Evolutionary conservation across 2,888 invertebrate genomes (phyloP).

Genomic region (Bombylius major): DNA sequence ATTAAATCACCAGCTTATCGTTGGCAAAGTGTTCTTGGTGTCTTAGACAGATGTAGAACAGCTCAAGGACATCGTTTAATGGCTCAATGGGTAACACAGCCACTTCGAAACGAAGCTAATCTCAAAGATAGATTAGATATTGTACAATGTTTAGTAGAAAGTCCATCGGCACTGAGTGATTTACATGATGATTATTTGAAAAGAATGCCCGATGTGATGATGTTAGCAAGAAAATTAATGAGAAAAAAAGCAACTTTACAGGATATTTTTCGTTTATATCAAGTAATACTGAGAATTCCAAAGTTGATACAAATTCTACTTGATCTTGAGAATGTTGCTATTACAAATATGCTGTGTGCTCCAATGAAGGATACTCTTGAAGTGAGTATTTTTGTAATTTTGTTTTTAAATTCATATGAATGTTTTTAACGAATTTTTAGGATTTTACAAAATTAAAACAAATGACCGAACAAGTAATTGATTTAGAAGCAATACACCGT

Average conservation of each 20-base stretch:
- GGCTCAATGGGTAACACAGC: constrained; percentile 88
- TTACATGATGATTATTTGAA: constrained; percentile 67
- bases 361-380: constrained; percentile 48
- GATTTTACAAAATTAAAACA: constrained; percentile 71
- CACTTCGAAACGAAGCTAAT: constrained; percentile 65
- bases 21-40: constrained; percentile 52
- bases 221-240: constrained; percentile 65
- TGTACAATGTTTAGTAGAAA: constrained; percentile 57
- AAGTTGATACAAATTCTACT: constrained; percentile 51
- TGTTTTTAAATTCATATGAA: not conserved
- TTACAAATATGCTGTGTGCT: constrained; percentile 53
- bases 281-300: constrained; percentile 61
- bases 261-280: constrained; percentile 61
- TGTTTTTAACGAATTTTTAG: constrained; percentile 16
- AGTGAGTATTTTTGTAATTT: constrained; percentile 2
- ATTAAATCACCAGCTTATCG: constrained; percentile 33
- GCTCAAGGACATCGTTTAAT: constrained; percentile 71
- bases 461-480: constrained; percentile 83
- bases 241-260: constrained; percentile 71
- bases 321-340: constrained; percentile 45
- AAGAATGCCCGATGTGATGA: constrained; percentile 73
- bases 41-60: constrained; percentile 79
- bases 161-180: constrained; percentile 53
- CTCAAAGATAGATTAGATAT: constrained; percentile 81
- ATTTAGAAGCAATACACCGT: constrained; percentile 69